phyloP scores from a whole-genome alignment of 1,140 invertebrate genomes.

The Drosophila repleta region DNA sequence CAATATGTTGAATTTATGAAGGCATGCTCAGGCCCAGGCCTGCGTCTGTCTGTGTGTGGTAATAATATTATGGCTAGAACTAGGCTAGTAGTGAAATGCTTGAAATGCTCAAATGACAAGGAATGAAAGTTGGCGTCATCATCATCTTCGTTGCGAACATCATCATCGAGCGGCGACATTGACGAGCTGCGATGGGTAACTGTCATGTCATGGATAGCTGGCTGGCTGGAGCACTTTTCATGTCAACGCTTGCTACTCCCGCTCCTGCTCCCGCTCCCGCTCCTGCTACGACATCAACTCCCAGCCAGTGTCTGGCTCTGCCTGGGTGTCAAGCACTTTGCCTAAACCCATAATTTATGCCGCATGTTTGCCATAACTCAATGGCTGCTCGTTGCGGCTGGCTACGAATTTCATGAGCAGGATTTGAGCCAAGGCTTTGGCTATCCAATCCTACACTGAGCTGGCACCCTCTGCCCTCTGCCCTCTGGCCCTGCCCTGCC shows the following conservation, averaged over 20 bases:
- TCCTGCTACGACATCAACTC: slow-evolving; percentile 3
- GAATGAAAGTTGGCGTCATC: slow-evolving; percentile 68
- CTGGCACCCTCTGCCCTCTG: neutral
- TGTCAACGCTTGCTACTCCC: slow-evolving; percentile 62
- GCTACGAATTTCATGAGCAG: slow-evolving; percentile 37
- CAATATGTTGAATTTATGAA: slow-evolving; percentile 9
- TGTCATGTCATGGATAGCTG: slow-evolving; percentile 64
- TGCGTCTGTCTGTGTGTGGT: slow-evolving; percentile 30
- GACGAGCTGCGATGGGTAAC: slow-evolving; percentile 56
- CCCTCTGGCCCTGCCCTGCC: too few species aligned
- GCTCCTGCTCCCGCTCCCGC: neutral
- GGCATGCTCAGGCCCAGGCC: neutral
- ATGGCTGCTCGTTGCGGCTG: slow-evolving; percentile 52
- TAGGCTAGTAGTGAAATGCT: slow-evolving; percentile 38
- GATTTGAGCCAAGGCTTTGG: slow-evolving; percentile 15
- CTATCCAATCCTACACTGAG: slow-evolving; percentile 7
- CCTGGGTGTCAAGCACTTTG: slow-evolving; percentile 40
- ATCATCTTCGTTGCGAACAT: slow-evolving; percentile 21
- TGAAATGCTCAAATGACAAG: slow-evolving; percentile 62
- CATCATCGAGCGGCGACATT: slow-evolving; percentile 39
- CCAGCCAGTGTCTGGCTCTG: slow-evolving; percentile 2
- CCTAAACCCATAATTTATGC: slow-evolving; percentile 75
- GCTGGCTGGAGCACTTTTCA: slow-evolving; percentile 57
- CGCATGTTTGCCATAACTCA: slow-evolving; percentile 81
- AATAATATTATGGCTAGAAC: slow-evolving; percentile 47